phyloP scores from a whole-genome alignment of 2,797 vertebrate genomes.

The Pelochelys cantorii region DNA sequence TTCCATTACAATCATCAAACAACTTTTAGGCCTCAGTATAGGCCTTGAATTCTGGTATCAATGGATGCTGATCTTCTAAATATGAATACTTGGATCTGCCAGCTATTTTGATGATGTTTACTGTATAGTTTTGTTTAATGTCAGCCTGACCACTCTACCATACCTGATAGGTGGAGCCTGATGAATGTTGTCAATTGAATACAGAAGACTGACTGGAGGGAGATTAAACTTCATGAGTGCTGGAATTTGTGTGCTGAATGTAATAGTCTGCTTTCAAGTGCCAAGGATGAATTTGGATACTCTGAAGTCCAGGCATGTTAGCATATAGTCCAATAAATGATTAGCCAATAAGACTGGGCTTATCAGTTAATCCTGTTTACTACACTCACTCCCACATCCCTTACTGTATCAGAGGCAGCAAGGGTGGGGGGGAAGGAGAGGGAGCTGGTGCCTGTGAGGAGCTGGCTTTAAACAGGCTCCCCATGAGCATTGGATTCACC shows the following conservation, averaged over 20 bases:
- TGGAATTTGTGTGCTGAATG: not conserved
- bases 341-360: too few species aligned
- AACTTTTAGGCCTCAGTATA: not conserved
- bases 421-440: too few species aligned
- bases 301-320: not conserved
- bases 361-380: too few species aligned
- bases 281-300: not conserved
- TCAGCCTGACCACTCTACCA: not conserved
- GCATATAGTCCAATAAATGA: too few species aligned
- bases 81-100: not conserved
- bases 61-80: too few species aligned
- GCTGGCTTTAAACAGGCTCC: too few species aligned
- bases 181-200: not conserved
- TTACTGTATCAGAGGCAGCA: too few species aligned
- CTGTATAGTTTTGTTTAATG: not conserved
- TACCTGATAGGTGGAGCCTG: fast-evolving
- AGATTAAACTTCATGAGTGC: not conserved
- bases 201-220: not conserved
- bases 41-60: not conserved
- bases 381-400: too few species aligned
- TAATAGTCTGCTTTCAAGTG: not conserved
- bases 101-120: not conserved
- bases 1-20: not conserved
- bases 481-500: too few species aligned
- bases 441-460: too few species aligned